These are phyloP conservation scores for Muschampia plurimacula DNA, from an alignment of 2,888 invertebrate genomes.

Conservation along the genomic window DNA sequence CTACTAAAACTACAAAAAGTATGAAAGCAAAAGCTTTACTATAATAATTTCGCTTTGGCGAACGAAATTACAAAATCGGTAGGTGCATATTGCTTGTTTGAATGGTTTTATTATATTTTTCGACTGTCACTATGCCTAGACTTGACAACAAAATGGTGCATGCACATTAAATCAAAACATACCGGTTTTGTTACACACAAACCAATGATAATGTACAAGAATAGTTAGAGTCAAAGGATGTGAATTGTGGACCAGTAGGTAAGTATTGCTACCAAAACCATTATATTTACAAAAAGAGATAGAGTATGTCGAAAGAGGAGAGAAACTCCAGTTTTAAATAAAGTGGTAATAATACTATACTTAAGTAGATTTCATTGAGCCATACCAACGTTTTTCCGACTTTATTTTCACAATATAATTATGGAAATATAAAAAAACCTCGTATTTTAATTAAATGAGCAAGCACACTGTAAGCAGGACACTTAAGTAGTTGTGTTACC, in stretches of 20 bases:
- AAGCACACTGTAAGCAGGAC: background rate
- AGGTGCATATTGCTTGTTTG: conserved; percentile 76
- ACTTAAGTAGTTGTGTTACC: conserved; percentile 7
- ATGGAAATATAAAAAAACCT: background rate
- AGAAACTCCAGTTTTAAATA: background rate
- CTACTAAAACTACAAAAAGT: conserved; percentile 26
- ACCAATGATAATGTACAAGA: background rate
- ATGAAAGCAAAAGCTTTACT: conserved; percentile 34
- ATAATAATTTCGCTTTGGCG: conserved; percentile 5
- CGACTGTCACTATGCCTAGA: background rate
- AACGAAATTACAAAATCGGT: conserved; percentile 38
- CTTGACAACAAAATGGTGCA: background rate
- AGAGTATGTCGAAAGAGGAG: background rate
- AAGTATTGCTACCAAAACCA: background rate
- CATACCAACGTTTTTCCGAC: background rate
- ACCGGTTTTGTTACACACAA: conserved; percentile 1
- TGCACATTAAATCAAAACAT: conserved; percentile 3
- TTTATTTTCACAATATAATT: background rate
- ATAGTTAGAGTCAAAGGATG: background rate
- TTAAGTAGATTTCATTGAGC: background rate
- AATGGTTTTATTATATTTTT: conserved; percentile 25
- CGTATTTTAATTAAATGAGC: conserved; percentile 17
- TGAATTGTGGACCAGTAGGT: background rate
- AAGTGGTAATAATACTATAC: background rate
- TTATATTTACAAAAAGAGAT: background rate